These are phyloP conservation scores for Chrysochloris asiatica DNA, from an alignment of 2,113 vertebrate species.

Conservation along the genomic window DNA sequence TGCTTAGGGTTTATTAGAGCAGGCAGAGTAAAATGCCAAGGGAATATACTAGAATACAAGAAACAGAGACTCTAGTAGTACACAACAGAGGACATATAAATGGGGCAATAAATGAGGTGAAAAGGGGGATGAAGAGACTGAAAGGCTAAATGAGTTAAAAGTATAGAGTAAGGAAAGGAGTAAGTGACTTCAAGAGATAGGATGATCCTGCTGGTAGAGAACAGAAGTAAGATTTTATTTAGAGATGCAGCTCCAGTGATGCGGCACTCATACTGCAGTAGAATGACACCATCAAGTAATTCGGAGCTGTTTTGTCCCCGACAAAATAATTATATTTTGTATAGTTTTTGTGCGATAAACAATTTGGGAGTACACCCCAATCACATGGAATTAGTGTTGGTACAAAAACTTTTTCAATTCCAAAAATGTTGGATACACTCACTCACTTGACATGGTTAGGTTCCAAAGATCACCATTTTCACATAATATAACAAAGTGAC, in stretches of 20 bases:
- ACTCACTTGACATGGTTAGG: neutral
- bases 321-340: constrained; percentile 11
- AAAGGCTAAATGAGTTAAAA: neutral
- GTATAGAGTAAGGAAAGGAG: neutral
- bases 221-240: neutral
- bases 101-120: neutral
- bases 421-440: neutral
- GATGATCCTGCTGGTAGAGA: too few species aligned
- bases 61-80: neutral
- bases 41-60: neutral
- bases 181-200: neutral
- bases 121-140: neutral
- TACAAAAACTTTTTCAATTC: neutral
- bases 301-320: neutral
- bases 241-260: neutral
- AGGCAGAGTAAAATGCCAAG: neutral
- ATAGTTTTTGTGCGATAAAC: neutral
- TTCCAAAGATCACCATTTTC: neutral
- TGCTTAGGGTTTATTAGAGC: neutral
- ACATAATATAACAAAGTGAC: neutral
- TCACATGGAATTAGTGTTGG: neutral
- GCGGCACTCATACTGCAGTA: neutral
- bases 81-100: neutral
- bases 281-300: neutral
- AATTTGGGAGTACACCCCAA: neutral